Conservation (phyloP, 1,140 invertebrate species). For the Fopius arisanus region DNA sequence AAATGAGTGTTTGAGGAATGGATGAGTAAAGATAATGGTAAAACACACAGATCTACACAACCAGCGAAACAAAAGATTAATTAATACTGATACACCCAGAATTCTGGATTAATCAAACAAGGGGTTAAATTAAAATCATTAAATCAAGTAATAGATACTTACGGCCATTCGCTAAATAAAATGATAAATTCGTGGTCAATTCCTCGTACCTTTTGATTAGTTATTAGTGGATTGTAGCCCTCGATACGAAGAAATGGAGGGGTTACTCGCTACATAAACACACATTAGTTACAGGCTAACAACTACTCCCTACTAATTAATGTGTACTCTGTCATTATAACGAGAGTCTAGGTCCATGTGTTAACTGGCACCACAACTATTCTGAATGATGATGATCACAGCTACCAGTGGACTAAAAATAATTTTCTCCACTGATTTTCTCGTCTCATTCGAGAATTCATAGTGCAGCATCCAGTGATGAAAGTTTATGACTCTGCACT, state of each 20-base stretch:
- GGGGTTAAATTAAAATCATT: background rate
- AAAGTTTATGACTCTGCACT: no score
- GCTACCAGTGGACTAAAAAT: no score
- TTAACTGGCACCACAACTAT: background rate
- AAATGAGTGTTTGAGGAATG: constrained; percentile 18
- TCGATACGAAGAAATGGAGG: constrained; percentile 58
- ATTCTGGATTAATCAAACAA: background rate
- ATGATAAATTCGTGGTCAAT: background rate
- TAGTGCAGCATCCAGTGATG: no score
- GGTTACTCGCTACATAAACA: constrained; percentile 63
- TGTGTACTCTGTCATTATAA: constrained; percentile 12
- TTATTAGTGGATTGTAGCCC: constrained; percentile 60
- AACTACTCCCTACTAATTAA: constrained; percentile 42
- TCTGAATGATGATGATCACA: background rate
- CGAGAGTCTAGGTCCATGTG: background rate
- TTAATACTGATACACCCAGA: constrained; percentile 18
- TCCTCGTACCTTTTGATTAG: constrained; percentile 44
- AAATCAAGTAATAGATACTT: constrained; percentile 13
- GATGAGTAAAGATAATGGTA: constrained; percentile 10
- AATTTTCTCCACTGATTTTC: no score
- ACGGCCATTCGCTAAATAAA: background rate
- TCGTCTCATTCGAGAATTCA: no score
- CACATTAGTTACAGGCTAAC: constrained; percentile 65
- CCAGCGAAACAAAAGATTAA: constrained; percentile 18
- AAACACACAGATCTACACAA: constrained; percentile 21